Evolutionary conservation across 2,113 vertebrate genomes (phyloP).

Genomic region (Neolamprologus sp.): DNA sequence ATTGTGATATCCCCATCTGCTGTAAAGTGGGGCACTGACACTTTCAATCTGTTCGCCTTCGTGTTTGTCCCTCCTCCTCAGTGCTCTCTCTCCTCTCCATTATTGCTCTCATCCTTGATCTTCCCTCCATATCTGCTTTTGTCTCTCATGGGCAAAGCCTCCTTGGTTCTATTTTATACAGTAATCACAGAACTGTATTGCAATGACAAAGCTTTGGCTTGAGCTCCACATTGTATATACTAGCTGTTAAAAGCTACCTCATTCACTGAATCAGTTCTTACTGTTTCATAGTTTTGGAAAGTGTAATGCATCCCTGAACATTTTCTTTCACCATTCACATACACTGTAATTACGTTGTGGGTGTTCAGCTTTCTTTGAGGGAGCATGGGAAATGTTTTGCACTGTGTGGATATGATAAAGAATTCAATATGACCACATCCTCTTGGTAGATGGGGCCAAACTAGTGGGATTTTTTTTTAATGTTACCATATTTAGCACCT

Average conservation of each 20-base stretch:
- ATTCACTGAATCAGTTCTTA: background rate
- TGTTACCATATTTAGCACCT: background rate
- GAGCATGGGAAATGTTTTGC: conserved; percentile 14
- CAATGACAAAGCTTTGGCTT: conserved; percentile 8
- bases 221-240: background rate
- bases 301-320: background rate
- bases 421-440: conserved; percentile 8
- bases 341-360: conserved; percentile 2
- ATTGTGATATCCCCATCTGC: conserved; percentile 64
- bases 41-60: conserved; percentile 51
- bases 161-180: background rate
- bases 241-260: background rate
- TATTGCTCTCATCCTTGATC: conserved; percentile 41
- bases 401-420: background rate
- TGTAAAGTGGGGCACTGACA: conserved; percentile 58
- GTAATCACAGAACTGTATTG: conserved; percentile 27
- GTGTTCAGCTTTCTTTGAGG: background rate
- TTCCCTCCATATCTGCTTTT: conserved; percentile 20
- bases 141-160: conserved; percentile 19
- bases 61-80: conserved; percentile 10
- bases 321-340: background rate
- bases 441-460: background rate
- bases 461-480: background rate
- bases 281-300: background rate
- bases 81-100: background rate